Evolutionary conservation across 2,113 vertebrate genomes (phyloP).

Genomic region (Lichenostomus cassidix): DNA sequence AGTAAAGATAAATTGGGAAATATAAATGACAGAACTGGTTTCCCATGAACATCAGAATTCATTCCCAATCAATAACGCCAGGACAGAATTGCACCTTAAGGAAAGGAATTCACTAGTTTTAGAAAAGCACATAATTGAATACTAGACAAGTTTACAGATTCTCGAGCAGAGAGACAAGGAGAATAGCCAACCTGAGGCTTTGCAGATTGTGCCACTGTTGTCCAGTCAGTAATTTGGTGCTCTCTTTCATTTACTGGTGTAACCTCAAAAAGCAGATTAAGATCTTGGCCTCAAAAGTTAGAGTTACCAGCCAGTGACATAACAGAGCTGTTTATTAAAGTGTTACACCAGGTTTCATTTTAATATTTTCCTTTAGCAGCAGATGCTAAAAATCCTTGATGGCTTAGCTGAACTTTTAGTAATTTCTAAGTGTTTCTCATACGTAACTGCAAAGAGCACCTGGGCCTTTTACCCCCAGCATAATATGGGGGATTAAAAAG

Average conservation of each 20-base stretch:
- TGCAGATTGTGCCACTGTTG: not conserved
- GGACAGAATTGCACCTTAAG: not conserved
- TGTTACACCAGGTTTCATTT: not conserved
- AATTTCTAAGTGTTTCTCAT: not conserved
- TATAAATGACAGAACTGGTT: slow-evolving; percentile 4
- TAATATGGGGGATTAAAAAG: not conserved
- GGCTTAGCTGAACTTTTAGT: not conserved
- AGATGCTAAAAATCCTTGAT: not conserved
- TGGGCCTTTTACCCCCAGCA: not conserved
- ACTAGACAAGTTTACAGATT: not conserved
- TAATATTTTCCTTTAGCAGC: not conserved
- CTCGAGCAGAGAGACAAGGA: not conserved
- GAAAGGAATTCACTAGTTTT: slow-evolving; percentile 3
- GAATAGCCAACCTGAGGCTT: not conserved
- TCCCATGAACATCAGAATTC: not conserved
- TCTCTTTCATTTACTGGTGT: not conserved
- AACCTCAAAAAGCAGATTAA: not conserved
- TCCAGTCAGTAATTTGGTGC: not conserved
- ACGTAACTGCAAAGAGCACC: not conserved
- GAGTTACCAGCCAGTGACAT: not conserved
- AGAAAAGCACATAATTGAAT: not conserved
- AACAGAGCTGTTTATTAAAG: not conserved
- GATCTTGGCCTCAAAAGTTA: not conserved
- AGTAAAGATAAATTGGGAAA: slow-evolving; percentile 5
- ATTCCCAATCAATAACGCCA: not conserved